Percentiles rank a stretch among this genome's conserved stretches.
Evolutionary conservation across 2,797 vertebrate genomes (phyloP).

Genomic region (Gobio occitaniae): DNA sequence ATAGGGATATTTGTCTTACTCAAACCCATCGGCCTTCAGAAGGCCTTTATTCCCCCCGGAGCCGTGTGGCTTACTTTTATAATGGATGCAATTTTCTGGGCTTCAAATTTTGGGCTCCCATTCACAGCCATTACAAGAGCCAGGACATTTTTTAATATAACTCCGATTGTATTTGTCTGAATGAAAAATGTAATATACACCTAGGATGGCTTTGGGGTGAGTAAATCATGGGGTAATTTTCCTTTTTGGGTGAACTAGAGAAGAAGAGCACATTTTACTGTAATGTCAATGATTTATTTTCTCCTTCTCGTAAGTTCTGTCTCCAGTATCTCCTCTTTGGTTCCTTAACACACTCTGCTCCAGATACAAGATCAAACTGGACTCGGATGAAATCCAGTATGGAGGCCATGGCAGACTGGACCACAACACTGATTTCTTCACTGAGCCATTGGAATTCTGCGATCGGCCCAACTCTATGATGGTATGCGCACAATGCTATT

Average conservation of each 20-base stretch:
- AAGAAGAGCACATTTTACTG: not conserved
- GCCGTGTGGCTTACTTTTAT: too few species aligned
- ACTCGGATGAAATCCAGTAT: slow-evolving; percentile 86
- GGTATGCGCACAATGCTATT: slow-evolving; percentile 77
- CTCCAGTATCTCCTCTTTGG: not conserved
- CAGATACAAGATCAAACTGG: slow-evolving; percentile 95
- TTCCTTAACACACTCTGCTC: slow-evolving; percentile 81
- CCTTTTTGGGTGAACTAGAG: not conserved
- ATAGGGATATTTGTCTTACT: too few species aligned
- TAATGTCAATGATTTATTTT: not conserved
- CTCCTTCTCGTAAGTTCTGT: not conserved
- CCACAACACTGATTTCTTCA: slow-evolving; percentile 91
- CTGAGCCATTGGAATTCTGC: slow-evolving; percentile 82
- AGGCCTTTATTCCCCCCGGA: too few species aligned
- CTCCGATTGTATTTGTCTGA: too few species aligned
- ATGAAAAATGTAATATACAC: too few species aligned
- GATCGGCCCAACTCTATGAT: slow-evolving; percentile 83
- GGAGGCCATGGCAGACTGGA: slow-evolving; percentile 95
- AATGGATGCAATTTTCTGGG: too few species aligned
- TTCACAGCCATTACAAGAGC: too few species aligned
- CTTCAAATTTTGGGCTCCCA: too few species aligned
- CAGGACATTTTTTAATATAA: too few species aligned
- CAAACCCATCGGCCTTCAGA: too few species aligned
- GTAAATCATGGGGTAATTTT: too few species aligned
- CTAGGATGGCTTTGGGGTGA: too few species aligned